Evolutionary conservation across 1,140 invertebrate genomes (phyloP), one percentile per base, ranked within the genome.

Genomic region (Drosophila nasuta): DNA sequence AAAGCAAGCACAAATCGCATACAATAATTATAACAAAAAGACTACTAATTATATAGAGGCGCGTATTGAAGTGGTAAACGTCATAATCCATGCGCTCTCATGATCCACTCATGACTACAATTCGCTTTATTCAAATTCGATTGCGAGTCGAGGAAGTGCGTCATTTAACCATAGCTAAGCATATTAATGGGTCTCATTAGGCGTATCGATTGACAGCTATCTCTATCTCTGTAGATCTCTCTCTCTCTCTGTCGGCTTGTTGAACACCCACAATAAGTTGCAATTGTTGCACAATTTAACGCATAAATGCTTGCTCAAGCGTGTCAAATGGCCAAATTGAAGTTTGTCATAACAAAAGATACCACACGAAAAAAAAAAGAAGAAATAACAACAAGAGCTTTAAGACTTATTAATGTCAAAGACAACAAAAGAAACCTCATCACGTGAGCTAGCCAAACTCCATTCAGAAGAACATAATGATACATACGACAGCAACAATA

Each of bases 231-330:
- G 3, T 28, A 25, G 28, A 10, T n/a, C 20, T 25, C 48, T 49
- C 8, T 49, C 17, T 20, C 7, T 15, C 1, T 11, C 1, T 10
- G 8, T 17, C 13, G 28, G 17, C 0, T 25, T 25, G 56, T n/a
- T 11, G 46, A 7, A 76, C 82, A 73, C 82, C 85, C 85, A 78
- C 85, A 71, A 30, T n/a, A 65, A 49, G 49, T 59, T 75, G 79
- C 82, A 77, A 45, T 69, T 72, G 59, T 83, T 88, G 85, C 83
- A 87, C 75, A 87, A 88, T 67, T 82, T 62, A 43, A 45, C 54
- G 56, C 64, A 64, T 60, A 74, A 57, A 82, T 65, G 46, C n/a
- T 57, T 59, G 60, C 69, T 75, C 78, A 62, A 68, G 78, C 69
- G 60, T 77, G 43, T 17, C 74, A 63, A 57, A 78, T 58, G 56